Conservation (phyloP, 53 echinoderm and acorn worm genomes). For the Zoroaster sp. region DNA sequence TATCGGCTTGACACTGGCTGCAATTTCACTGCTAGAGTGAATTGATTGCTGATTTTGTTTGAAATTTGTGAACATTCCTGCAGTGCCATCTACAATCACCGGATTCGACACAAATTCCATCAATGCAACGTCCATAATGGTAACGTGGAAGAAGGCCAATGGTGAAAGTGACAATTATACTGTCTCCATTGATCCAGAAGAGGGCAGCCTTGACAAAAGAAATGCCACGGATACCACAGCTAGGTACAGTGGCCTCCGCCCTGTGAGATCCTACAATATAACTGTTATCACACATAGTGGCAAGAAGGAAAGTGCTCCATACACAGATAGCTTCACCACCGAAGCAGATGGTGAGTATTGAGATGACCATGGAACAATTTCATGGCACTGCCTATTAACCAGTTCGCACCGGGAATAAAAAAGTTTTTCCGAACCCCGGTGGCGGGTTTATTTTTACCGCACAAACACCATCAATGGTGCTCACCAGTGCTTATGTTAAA, state of each 20-base stretch:
- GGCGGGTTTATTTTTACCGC: too few relatives aligned
- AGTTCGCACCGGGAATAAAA: too few relatives aligned
- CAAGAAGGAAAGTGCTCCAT: conserved; percentile 17
- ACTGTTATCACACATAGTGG: conserved; percentile 54
- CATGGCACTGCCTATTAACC: too few relatives aligned
- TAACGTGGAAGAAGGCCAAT: background rate
- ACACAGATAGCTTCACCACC: background rate
- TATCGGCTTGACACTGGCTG: too few relatives aligned
- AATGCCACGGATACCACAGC: background rate
- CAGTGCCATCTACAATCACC: conserved; percentile 9
- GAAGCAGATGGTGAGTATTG: conserved; percentile 19
- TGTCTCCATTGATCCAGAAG: background rate
- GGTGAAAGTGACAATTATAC: conserved; percentile 1
- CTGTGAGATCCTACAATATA: conserved; percentile 52
- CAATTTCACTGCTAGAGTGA: background rate
- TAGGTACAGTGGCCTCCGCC: conserved; percentile 15
- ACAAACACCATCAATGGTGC: too few relatives aligned
- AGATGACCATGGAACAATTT: too few relatives aligned
- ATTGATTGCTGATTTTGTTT: background rate
- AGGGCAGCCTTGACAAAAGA: background rate
- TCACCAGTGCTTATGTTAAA: too few relatives aligned
- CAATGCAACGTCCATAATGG: conserved; percentile 9
- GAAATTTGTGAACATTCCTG: background rate
- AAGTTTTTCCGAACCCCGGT: too few relatives aligned
- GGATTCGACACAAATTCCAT: background rate